Percentiles rank a stretch among this genome's conserved stretches.
Evolutionary conservation across 2,888 invertebrate genomes (phyloP).

Genomic region (Pimpla rufipes): DNA sequence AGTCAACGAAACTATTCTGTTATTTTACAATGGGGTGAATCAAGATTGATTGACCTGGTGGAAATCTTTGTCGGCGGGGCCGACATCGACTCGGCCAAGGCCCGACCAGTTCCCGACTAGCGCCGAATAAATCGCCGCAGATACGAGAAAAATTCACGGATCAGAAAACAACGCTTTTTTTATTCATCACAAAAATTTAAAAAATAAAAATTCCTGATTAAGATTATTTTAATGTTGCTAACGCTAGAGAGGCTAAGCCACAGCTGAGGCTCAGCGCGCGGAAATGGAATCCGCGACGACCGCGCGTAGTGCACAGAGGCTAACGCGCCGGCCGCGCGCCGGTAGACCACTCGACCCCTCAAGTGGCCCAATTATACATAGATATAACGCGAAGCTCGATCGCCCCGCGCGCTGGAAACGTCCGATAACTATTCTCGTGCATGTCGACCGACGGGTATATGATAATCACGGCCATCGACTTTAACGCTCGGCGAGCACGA

Average conservation of each 20-base stretch:
- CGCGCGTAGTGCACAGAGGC: slow-evolving; percentile 1
- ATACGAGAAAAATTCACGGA: too few relatives aligned
- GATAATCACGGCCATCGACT: slow-evolving; percentile 58
- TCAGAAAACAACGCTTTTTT: background rate
- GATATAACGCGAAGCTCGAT: slow-evolving; percentile 5
- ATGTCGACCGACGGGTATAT: slow-evolving; percentile 25
- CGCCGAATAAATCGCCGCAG: too few relatives aligned
- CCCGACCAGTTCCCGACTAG: too few relatives aligned
- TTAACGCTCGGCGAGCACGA: slow-evolving; percentile 21
- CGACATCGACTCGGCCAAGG: too few relatives aligned
- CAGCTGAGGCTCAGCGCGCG: background rate
- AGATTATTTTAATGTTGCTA: too few relatives aligned
- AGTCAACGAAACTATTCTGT: too few relatives aligned
- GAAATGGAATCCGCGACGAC: background rate
- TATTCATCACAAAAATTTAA: background rate
- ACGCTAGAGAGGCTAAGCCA: too few relatives aligned
- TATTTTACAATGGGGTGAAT: too few relatives aligned
- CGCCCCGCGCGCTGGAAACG: slow-evolving; percentile 13
- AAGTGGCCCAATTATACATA: slow-evolving; percentile 32
- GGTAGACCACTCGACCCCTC: slow-evolving; percentile 6
- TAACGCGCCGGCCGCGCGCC: slow-evolving; percentile 7
- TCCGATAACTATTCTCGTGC: slow-evolving; percentile 18
- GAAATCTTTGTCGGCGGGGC: too few relatives aligned
- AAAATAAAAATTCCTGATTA: too few relatives aligned
- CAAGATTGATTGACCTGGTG: too few relatives aligned